phyloP scores from a whole-genome alignment of 2,113 vertebrate species.

The Parus major region DNA sequence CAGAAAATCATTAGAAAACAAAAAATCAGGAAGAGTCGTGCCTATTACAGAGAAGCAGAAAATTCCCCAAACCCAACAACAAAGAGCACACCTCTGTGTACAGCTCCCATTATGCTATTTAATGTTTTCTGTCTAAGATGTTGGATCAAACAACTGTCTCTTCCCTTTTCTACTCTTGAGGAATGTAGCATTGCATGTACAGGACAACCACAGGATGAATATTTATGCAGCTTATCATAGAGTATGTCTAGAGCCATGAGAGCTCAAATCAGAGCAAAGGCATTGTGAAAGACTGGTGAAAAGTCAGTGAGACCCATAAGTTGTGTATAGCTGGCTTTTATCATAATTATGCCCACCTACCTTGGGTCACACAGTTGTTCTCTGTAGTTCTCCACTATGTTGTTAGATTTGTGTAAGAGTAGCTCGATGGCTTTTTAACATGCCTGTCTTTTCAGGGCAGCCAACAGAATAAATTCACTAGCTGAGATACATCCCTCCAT shows the following conservation, averaged over 20 bases:
- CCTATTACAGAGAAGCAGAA: background rate
- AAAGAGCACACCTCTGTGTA: background rate
- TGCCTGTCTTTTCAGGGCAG: background rate
- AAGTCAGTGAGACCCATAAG: background rate
- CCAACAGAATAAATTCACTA: background rate
- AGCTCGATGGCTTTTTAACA: background rate
- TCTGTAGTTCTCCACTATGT: background rate
- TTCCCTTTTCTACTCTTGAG: background rate
- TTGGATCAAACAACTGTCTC: background rate
- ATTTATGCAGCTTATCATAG: background rate
- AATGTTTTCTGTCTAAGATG: background rate
- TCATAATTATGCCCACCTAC: background rate
- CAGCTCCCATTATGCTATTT: background rate
- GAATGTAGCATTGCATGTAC: background rate
- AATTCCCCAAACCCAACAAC: background rate
- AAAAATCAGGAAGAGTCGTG: background rate
- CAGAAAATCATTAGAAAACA: background rate
- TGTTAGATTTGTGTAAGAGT: background rate
- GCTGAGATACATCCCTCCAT: background rate
- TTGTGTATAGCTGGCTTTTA: background rate
- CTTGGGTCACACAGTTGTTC: background rate
- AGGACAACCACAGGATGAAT: background rate
- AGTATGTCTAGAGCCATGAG: background rate
- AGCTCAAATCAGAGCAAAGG: background rate
- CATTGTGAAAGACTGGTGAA: background rate